These are phyloP conservation scores for Eublepharis macularius DNA, from an alignment of 2,113 vertebrate species.

Conservation along the genomic window DNA sequence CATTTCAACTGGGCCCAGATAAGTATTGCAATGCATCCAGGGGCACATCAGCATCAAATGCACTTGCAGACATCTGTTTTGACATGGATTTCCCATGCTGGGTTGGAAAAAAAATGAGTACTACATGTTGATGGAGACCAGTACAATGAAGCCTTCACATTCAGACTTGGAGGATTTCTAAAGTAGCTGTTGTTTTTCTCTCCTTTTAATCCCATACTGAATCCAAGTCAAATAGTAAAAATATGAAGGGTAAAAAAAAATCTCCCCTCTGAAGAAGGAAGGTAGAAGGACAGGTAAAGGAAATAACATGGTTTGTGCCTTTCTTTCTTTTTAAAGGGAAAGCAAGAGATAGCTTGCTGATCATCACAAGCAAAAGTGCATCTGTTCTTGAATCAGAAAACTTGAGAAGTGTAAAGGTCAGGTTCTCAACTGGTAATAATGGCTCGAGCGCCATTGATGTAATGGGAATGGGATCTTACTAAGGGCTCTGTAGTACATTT, in stretches of 20 bases:
- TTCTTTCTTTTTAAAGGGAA: background rate
- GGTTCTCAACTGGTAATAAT: background rate
- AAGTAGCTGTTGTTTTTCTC: background rate
- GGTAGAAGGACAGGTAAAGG: background rate
- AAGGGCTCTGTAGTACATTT: background rate
- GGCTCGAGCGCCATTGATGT: rapidly evolving
- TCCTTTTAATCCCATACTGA: background rate
- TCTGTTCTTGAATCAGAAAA: background rate
- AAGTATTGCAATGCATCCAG: background rate
- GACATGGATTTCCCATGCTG: background rate
- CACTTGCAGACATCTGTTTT: background rate
- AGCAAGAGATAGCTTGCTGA: background rate
- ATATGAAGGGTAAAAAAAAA: background rate
- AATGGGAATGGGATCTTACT: background rate
- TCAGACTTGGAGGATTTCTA: background rate
- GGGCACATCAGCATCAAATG: background rate
- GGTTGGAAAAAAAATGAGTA: background rate
- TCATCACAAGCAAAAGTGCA: background rate
- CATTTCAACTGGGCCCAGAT: background rate
- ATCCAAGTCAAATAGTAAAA: background rate
- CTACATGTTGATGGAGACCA: background rate
- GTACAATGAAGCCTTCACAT: background rate
- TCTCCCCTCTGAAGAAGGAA: background rate
- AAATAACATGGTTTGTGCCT: background rate
- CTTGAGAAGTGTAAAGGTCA: background rate